phyloP scores from a whole-genome alignment of 2,797 vertebrate species.

The Novumbra hubbsi region DNA sequence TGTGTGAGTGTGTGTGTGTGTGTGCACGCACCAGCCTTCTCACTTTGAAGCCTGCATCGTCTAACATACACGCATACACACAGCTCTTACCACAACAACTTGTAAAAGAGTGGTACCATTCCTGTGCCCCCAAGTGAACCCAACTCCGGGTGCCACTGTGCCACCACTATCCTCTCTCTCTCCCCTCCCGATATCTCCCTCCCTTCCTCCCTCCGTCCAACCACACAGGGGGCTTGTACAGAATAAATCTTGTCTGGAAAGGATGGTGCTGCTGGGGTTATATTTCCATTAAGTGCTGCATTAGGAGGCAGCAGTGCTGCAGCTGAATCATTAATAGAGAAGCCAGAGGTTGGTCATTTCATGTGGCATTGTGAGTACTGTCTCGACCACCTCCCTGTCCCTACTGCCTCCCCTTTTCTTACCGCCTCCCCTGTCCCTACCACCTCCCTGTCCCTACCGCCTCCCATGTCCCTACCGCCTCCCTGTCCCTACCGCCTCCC shows the following conservation, averaged over 20 bases:
- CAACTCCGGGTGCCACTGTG: not conserved
- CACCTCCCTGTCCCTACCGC: too few relatives aligned
- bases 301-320: not conserved
- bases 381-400: not conserved
- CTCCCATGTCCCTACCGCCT: too few relatives aligned
- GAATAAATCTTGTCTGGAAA: not conserved
- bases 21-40: not conserved
- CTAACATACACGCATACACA: conserved; percentile 6
- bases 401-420: not conserved
- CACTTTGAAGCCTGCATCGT: not conserved
- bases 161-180: not conserved
- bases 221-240: conserved; percentile 1
- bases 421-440: conserved; percentile 3
- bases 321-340: conserved; percentile 14
- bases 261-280: not conserved
- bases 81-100: not conserved
- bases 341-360: conserved; percentile 5
- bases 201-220: not conserved
- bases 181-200: not conserved
- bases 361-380: conserved; percentile 15
- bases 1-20: not conserved
- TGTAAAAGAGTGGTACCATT: not conserved
- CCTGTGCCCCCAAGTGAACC: not conserved
- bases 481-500: too few relatives aligned
- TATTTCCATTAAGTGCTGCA: conserved; percentile 8